Evolutionary conservation across 2,797 vertebrate species (phyloP), one percentile per base, ranked within the genome.

Genomic region (Pseudotriccus pelzelni): DNA sequence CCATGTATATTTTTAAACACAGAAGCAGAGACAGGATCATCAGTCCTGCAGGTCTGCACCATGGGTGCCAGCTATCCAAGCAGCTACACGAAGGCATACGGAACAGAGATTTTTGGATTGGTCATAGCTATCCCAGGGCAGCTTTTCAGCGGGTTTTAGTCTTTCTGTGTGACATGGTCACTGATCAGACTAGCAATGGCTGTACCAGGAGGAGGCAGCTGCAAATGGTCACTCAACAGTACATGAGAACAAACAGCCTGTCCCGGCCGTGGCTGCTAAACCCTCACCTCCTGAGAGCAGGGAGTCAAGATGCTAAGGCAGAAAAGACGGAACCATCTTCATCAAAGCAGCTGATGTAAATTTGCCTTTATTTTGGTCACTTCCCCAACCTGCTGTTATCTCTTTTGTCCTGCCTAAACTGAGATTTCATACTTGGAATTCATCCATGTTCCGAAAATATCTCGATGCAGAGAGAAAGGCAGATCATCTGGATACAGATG

Each of bases 381-480:
- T 78, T 89, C 46, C 18, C 28, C 53, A 68, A 44, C 46, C 36
- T 84, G 66, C 58, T 87, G 68, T 88, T 81, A 34, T 17, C 12
- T 12, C 59, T 86, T 86, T 88, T 59, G 44, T 67, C 74, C 79
- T 74, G 41, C n/a, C 72, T 85, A 74, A 93, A 85, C 8, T 27
- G 81, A 89, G 56, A 63, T 90, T 80, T 94, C 62, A 46, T 87
- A n/a, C 53, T 78, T 87, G 73, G 62, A 90, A 92, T 89, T 83
- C 44, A 92, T 92, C 87, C 89, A 72, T 47, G 37, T 63, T 92
- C 59, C 25, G 22, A 94, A 94, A 96, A 95, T 94, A 96, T 32
- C 84, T 3, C 4, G 28, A 72, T 64, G 56, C 39, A 70, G 84
- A 84, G 59, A 50, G 52, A 93, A 94, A 88, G 59, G 50, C 81